Conservation (phyloP, 2,888 invertebrate genomes). For the Lithosia quadra region DNA sequence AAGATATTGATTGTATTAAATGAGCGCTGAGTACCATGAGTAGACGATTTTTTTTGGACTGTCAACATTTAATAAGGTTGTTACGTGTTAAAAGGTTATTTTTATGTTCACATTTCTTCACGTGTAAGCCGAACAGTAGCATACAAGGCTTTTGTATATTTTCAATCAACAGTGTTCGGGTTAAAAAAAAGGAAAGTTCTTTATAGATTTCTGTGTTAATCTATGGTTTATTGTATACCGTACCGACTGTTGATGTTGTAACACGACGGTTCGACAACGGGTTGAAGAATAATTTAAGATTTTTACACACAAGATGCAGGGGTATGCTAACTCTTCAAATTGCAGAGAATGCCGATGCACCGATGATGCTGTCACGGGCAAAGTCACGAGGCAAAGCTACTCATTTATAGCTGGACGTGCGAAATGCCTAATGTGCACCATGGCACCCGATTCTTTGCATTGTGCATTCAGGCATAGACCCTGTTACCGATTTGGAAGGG, state of each 20-base stretch:
- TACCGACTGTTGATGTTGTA: neutral
- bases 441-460: no score
- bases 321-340: no score
- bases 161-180: slow-evolving; percentile 15
- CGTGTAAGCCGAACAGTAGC: slow-evolving; percentile 6
- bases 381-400: no score
- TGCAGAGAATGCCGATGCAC: no score
- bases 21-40: slow-evolving; percentile 28
- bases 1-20: slow-evolving; percentile 41
- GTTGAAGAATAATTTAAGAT: no score
- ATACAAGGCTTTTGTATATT: slow-evolving; percentile 7
- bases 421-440: no score
- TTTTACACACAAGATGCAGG: no score
- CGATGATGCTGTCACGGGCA: no score
- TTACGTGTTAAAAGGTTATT: slow-evolving; percentile 15
- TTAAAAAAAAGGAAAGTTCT: slow-evolving; percentile 3
- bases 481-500: no score
- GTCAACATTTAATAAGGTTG: slow-evolving; percentile 20
- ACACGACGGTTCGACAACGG: neutral
- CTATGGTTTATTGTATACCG: neutral
- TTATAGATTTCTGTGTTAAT: neutral
- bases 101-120: slow-evolving; percentile 1
- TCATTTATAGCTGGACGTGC: no score
- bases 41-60: slow-evolving; percentile 16
- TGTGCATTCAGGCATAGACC: no score